A percentile compares a stretch with the other conserved stretches of the same genome.
Evolutionary conservation across 2,113 vertebrate genomes (phyloP).

Genomic region (Sinocyclocheilus anshuiensis): DNA sequence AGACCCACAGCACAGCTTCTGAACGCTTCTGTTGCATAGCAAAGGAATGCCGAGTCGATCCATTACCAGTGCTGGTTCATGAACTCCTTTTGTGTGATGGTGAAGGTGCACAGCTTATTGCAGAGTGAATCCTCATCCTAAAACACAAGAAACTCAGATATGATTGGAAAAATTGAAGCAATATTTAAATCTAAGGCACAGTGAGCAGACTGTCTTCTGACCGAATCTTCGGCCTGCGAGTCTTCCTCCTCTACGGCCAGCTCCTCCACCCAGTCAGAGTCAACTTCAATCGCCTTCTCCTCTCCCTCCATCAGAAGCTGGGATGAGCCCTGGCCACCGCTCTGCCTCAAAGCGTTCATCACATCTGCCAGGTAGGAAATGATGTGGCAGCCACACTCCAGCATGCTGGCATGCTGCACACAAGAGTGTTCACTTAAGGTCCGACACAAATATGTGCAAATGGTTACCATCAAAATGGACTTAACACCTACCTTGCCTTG

Average conservation of each 20-base stretch:
- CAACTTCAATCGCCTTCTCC: slow-evolving; percentile 94
- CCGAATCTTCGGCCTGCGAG: slow-evolving; percentile 97
- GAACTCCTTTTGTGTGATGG: slow-evolving; percentile 99
- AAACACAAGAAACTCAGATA: slow-evolving; percentile 37
- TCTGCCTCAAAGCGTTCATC: slow-evolving; percentile 92
- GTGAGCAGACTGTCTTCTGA: slow-evolving; percentile 63
- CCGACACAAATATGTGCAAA: neutral
- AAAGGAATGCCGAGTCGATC: slow-evolving; percentile 62
- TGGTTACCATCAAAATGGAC: neutral
- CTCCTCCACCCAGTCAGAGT: slow-evolving; percentile 98
- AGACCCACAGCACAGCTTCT: slow-evolving; percentile 26
- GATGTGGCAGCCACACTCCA: slow-evolving; percentile 96
- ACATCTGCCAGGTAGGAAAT: slow-evolving; percentile 97
- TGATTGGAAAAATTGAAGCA: slow-evolving; percentile 23
- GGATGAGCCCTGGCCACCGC: slow-evolving; percentile 86
- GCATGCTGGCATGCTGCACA: slow-evolving; percentile 86
- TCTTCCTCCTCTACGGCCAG: slow-evolving; percentile 96
- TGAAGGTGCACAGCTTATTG: slow-evolving; percentile 98
- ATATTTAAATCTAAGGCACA: neutral
- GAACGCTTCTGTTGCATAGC: slow-evolving; percentile 43
- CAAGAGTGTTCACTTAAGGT: neutral
- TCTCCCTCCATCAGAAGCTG: slow-evolving; percentile 91
- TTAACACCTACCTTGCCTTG: slow-evolving; percentile 88
- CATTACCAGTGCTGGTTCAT: slow-evolving; percentile 99
- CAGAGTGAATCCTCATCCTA: slow-evolving; percentile 99